phyloP scores from a whole-genome alignment of 2,797 vertebrate species.

The Petrocephalus schoutedeni region DNA sequence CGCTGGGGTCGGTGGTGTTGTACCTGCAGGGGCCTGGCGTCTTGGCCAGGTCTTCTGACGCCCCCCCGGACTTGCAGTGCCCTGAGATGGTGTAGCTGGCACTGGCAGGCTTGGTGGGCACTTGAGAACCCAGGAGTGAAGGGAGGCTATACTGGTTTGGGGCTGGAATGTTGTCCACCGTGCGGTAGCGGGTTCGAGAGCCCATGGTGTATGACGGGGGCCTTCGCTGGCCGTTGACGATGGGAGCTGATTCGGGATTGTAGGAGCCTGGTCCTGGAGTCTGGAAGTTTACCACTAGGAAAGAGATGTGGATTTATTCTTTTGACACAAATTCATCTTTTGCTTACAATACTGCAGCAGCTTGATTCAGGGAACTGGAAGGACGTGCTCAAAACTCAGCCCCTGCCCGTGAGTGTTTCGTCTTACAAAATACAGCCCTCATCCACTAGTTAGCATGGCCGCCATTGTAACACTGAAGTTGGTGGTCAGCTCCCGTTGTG shows the following conservation, averaged over 20 bases:
- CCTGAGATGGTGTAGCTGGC: slow-evolving; percentile 66
- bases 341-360: neutral
- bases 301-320: neutral
- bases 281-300: slow-evolving; percentile 49
- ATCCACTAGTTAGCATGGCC: neutral
- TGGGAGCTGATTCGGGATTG: slow-evolving; percentile 71
- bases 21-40: slow-evolving; percentile 76
- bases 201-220: slow-evolving; percentile 75
- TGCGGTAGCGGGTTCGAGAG: slow-evolving; percentile 63
- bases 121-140: slow-evolving; percentile 64
- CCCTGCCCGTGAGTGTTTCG: neutral
- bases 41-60: slow-evolving; percentile 65
- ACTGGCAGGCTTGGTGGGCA: slow-evolving; percentile 67
- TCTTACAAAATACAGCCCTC: neutral
- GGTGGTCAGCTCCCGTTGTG: neutral
- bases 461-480: neutral
- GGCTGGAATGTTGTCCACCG: slow-evolving; percentile 62
- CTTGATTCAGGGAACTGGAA: neutral
- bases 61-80: slow-evolving; percentile 47
- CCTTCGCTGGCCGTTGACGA: slow-evolving; percentile 55
- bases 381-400: neutral
- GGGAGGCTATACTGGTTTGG: slow-evolving; percentile 80
- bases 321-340: neutral
- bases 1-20: slow-evolving; percentile 62
- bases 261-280: slow-evolving; percentile 79